A percentile compares a stretch with the other conserved stretches of the same genome.
Conservation (phyloP, 2,888 invertebrate genomes). For the Entomobrya proxima region DNA sequence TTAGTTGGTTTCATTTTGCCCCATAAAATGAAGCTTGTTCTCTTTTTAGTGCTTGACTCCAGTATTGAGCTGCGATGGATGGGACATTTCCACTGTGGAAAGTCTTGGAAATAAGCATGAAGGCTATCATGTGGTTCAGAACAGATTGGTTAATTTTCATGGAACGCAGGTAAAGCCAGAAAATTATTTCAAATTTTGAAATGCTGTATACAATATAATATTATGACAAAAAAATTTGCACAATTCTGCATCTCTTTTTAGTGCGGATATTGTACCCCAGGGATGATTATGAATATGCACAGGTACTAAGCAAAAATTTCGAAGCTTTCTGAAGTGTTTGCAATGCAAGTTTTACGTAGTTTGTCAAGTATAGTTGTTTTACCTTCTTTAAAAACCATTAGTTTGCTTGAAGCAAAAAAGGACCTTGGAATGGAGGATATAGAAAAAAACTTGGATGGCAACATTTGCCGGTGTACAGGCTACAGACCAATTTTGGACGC, state of each 20-base stretch:
- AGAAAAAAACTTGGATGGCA: constrained; percentile 48
- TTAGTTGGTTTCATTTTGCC: neutral
- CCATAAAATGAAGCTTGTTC: neutral
- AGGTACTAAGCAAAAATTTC: neutral
- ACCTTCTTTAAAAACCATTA: too few species aligned
- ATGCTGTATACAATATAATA: neutral
- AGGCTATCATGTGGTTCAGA: constrained; percentile 85
- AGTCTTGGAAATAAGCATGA: constrained; percentile 83
- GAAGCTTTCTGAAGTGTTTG: too few species aligned
- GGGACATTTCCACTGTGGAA: constrained; percentile 86
- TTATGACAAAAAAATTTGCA: neutral
- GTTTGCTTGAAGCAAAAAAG: neutral
- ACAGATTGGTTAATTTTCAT: constrained; percentile 79
- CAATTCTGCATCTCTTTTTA: neutral
- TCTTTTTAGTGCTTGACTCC: constrained; percentile 82
- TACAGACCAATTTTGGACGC: constrained; percentile 85
- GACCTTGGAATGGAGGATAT: constrained; percentile 46
- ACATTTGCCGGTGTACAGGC: constrained; percentile 80
- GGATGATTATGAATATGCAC: constrained; percentile 44
- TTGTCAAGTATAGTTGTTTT: too few species aligned
- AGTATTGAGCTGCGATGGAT: constrained; percentile 82
- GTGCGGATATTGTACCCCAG: constrained; percentile 40
- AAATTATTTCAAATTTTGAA: neutral
- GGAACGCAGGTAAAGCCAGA: constrained; percentile 49
- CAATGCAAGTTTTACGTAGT: too few species aligned